These are phyloP conservation scores for Schizaphis graminum DNA, from an alignment of 2,888 invertebrate species.

Conservation along the genomic window DNA sequence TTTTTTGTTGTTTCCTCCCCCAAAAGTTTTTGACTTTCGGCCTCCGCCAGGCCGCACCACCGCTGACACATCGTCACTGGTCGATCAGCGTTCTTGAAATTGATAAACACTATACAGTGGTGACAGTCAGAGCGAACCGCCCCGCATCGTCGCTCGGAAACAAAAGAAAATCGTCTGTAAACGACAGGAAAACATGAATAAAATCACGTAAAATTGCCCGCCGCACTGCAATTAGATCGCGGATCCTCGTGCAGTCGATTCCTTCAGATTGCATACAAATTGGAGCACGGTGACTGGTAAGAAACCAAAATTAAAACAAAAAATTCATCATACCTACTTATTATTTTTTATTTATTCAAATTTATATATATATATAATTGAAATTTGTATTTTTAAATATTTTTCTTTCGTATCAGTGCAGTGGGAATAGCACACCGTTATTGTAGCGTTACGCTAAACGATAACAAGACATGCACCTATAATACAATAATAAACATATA, in stretches of 20 bases:
- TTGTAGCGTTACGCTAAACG: background rate
- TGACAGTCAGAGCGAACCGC: background rate
- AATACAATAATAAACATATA: background rate
- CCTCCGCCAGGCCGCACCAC: background rate
- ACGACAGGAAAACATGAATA: slow-evolving; percentile 29
- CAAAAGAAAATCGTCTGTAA: slow-evolving; percentile 10
- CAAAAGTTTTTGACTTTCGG: background rate
- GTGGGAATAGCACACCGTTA: background rate
- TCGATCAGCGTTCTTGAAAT: background rate
- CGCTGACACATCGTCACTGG: background rate
- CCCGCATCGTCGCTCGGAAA: background rate
- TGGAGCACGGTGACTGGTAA: slow-evolving; percentile 63
- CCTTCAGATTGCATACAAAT: slow-evolving; percentile 47
- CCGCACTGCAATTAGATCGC: background rate
- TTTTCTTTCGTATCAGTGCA: background rate
- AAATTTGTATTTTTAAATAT: background rate
- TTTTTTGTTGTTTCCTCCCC: background rate
- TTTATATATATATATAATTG: background rate
- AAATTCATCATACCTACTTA: background rate
- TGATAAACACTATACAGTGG: background rate
- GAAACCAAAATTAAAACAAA: slow-evolving; percentile 14
- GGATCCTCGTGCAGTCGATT: slow-evolving; percentile 21
- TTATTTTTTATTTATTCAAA: background rate
- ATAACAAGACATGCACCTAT: background rate
- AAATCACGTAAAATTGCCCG: slow-evolving; percentile 18